Evolutionary conservation across 1,140 invertebrate species (phyloP).

Genomic region (Ectropis grisescens): DNA sequence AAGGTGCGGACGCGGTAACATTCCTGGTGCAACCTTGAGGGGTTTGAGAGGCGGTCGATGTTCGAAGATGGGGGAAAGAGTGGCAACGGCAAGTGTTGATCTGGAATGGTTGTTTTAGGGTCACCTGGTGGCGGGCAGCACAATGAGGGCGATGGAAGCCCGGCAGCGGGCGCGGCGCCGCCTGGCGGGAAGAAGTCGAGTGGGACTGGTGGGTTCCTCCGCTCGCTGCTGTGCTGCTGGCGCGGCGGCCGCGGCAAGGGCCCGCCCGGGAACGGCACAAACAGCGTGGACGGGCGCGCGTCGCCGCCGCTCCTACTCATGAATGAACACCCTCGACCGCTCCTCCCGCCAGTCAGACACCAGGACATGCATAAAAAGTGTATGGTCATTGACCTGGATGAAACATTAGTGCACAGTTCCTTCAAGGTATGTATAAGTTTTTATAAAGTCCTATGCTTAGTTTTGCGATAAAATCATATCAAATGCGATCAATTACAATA

Average conservation of each 20-base stretch:
- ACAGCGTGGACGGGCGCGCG: slow-evolving; percentile 70
- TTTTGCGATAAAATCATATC: too few species aligned
- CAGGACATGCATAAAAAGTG: slow-evolving; percentile 98
- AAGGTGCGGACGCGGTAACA: slow-evolving; percentile 54
- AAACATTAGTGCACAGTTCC: slow-evolving; percentile 99
- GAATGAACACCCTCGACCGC: slow-evolving; percentile 71
- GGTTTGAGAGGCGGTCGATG: too few species aligned
- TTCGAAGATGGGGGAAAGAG: too few species aligned
- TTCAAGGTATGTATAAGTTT: slow-evolving; percentile 95
- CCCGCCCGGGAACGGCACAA: slow-evolving; percentile 54
- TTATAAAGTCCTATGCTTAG: too few species aligned
- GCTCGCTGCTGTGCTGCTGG: slow-evolving; percentile 91
- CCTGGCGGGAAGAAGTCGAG: slow-evolving; percentile 58
- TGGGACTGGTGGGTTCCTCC: slow-evolving; percentile 78
- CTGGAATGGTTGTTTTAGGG: slow-evolving; percentile 51
- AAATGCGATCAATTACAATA: too few species aligned
- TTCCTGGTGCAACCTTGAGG: slow-evolving; percentile 61
- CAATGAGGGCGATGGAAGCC: slow-evolving; percentile 63
- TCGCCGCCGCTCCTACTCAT: slow-evolving; percentile 71
- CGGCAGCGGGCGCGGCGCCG: slow-evolving; percentile 51
- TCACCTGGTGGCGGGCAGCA: slow-evolving; percentile 50
- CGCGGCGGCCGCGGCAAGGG: slow-evolving; percentile 72
- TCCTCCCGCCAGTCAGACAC: slow-evolving; percentile 89
- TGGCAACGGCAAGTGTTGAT: slow-evolving; percentile 21
- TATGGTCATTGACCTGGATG: slow-evolving; percentile 99